These are phyloP conservation scores for Cyclophora punctaria DNA, from an alignment of 2,888 invertebrate species.

Conservation along the genomic window DNA sequence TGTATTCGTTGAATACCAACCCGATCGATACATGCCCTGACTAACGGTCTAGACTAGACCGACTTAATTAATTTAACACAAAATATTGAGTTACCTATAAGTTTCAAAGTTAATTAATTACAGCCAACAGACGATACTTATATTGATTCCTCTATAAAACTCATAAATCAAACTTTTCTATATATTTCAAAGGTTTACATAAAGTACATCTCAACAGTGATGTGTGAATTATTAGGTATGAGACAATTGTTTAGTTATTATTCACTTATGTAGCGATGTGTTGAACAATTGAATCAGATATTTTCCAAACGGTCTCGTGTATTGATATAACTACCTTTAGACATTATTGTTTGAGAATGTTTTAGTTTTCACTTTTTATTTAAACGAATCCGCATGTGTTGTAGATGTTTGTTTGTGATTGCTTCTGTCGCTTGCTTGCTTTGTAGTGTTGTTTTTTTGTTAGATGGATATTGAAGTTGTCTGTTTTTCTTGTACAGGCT, in stretches of 20 bases:
- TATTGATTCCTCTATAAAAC: too few species aligned
- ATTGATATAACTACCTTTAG: constrained; percentile 27
- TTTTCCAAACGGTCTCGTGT: constrained; percentile 62
- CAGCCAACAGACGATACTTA: too few species aligned
- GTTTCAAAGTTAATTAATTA: constrained; percentile 17
- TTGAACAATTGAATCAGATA: constrained; percentile 4
- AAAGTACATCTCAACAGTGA: not conserved
- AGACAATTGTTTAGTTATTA: constrained; percentile 23
- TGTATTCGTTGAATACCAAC: constrained; percentile 34
- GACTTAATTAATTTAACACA: constrained; percentile 38
- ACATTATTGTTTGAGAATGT: constrained; percentile 12
- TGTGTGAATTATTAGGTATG: constrained; percentile 19
- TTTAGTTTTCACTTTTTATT: constrained; percentile 2
- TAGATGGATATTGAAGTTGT: constrained; percentile 20
- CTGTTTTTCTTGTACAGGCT: constrained; percentile 77
- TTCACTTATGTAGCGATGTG: constrained; percentile 25
- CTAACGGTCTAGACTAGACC: constrained; percentile 34
- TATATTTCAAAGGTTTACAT: too few species aligned
- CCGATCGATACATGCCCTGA: constrained; percentile 9
- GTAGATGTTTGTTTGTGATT: not conserved
- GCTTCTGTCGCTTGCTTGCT: constrained; percentile 13
- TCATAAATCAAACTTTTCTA: too few species aligned
- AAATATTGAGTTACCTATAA: constrained; percentile 25
- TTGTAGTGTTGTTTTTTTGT: constrained; percentile 4
- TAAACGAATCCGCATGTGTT: constrained; percentile 6